Evolutionary conservation across 2,113 vertebrate species (phyloP).

Genomic region (Cyanoramphus novaezelandiae): DNA sequence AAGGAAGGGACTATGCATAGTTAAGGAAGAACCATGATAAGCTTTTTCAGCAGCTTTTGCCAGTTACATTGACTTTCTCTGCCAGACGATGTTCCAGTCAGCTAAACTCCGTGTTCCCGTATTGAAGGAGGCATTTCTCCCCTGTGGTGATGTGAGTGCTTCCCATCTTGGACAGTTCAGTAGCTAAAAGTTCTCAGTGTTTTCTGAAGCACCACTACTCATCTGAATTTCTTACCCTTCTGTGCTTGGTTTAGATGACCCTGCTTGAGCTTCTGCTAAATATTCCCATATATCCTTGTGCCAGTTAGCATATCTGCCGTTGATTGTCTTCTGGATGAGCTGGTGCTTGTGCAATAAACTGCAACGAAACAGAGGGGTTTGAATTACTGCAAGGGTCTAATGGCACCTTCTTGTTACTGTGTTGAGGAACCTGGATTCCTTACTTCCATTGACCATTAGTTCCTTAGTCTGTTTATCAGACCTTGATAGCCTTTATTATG

Average conservation of each 20-base stretch:
- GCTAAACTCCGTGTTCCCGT: not conserved
- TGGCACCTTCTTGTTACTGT: not conserved
- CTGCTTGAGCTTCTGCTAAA: not conserved
- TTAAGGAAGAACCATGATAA: not conserved
- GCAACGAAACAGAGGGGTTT: not conserved
- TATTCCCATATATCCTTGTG: fast-evolving
- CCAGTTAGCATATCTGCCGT: not conserved
- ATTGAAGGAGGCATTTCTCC: not conserved
- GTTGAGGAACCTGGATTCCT: not conserved
- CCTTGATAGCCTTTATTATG: not conserved
- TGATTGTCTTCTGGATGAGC: not conserved
- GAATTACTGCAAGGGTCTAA: not conserved
- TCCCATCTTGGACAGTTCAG: not conserved
- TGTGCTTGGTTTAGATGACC: not conserved
- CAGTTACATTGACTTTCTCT: not conserved
- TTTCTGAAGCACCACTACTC: fast-evolving
- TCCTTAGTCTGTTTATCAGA: not conserved
- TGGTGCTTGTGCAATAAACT: not conserved
- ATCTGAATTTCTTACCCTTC: not conserved
- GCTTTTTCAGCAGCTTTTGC: not conserved
- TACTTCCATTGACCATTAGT: not conserved
- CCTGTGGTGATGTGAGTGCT: not conserved
- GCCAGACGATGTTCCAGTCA: not conserved
- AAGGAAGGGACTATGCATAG: not conserved
- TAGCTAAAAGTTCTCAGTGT: not conserved